Evolutionary conservation across 2,888 invertebrate genomes (phyloP).

Genomic region (Acrocera orbiculus): DNA sequence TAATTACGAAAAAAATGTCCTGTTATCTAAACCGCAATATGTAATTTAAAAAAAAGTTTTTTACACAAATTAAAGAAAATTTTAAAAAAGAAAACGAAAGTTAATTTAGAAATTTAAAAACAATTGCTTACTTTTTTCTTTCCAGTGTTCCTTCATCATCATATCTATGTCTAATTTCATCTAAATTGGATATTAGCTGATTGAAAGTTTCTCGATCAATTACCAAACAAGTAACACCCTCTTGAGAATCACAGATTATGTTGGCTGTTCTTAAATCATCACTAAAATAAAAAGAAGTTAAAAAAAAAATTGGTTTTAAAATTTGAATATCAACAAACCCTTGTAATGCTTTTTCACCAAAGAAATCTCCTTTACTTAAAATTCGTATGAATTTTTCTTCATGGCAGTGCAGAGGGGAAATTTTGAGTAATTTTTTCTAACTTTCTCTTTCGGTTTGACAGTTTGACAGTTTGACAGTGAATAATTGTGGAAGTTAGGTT

Average conservation of each 20-base stretch:
- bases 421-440: no score
- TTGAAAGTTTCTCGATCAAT: conserved; percentile 94
- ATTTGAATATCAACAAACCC: conserved; percentile 43
- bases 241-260: conserved; percentile 81
- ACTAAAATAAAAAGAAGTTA: conserved; percentile 31
- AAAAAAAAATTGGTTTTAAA: conserved; percentile 1
- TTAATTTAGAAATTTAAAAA: no score
- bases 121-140: conserved; percentile 52
- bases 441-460: no score
- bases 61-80: no score
- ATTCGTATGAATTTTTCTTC: conserved; percentile 84
- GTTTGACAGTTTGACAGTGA: no score
- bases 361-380: conserved; percentile 87
- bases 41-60: no score
- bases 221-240: conserved; percentile 87
- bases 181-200: conserved; percentile 82
- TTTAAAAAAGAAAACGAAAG: no score
- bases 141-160: conserved; percentile 67
- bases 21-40: no score
- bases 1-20: no score
- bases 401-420: no score
- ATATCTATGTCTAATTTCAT: conserved; percentile 81
- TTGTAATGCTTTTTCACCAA: conserved; percentile 90
- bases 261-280: conserved; percentile 95
- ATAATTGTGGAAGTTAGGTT: no score